These are phyloP conservation scores for Brachionus plicatilis DNA, from an alignment of 1,140 invertebrate genomes.

Conservation along the genomic window DNA sequence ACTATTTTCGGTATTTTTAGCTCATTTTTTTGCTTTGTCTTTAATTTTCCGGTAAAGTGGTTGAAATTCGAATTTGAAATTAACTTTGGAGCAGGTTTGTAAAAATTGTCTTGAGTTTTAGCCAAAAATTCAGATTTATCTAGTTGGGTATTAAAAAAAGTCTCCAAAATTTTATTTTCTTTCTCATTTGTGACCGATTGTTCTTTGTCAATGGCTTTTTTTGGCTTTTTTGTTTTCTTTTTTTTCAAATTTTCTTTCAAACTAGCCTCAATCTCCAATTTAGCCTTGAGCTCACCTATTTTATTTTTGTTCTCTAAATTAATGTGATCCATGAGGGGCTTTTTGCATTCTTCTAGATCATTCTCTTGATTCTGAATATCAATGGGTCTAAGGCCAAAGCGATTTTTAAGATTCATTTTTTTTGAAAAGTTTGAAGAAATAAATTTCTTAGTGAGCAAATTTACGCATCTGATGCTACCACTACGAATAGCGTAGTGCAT, in stretches of 20 bases:
- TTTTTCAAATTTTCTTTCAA: constrained; percentile 4
- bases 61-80: constrained; percentile 12
- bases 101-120: neutral
- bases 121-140: neutral
- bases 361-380: neutral
- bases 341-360: constrained; percentile 2
- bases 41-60: neutral
- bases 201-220: neutral
- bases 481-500: constrained; percentile 48
- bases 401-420: constrained; percentile 44
- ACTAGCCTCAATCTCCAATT: neutral
- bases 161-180: neutral
- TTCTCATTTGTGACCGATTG: neutral
- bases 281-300: neutral
- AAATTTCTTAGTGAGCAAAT: constrained; percentile 45
- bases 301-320: neutral
- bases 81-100: neutral
- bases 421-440: constrained; percentile 34
- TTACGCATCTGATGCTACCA: constrained; percentile 44
- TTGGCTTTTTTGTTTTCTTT: neutral
- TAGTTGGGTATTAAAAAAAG: constrained; percentile 22
- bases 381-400: neutral
- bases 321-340: neutral
- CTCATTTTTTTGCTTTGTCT: neutral
- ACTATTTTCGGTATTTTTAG: neutral